These are phyloP conservation scores for Synergus umbraculus DNA, from an alignment of 2,888 invertebrate genomes.

Conservation along the genomic window DNA sequence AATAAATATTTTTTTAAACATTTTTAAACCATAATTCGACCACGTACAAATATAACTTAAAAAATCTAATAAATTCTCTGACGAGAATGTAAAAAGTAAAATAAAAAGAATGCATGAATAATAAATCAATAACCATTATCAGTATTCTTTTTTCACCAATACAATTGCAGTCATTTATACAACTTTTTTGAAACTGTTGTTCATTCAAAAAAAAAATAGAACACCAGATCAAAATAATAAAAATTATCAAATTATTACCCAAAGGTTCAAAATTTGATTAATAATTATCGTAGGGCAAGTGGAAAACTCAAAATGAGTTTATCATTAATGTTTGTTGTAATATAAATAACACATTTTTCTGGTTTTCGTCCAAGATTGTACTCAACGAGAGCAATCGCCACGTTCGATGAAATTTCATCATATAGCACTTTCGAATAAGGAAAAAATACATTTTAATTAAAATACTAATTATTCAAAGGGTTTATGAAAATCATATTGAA, in stretches of 20 bases:
- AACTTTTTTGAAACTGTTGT: too few species aligned
- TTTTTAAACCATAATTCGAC: not conserved
- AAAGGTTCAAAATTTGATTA: not conserved
- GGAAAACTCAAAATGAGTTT: not conserved
- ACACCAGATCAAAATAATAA: not conserved
- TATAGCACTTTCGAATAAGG: not conserved
- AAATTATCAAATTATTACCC: not conserved
- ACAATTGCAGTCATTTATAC: too few species aligned
- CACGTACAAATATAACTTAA: not conserved
- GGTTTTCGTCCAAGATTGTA: not conserved
- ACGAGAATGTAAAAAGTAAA: too few species aligned
- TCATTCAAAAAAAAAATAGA: too few species aligned
- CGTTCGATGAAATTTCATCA: not conserved
- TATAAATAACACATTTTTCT: not conserved
- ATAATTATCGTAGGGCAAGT: not conserved
- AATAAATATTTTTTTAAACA: not conserved
- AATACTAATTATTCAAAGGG: not conserved
- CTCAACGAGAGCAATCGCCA: not conserved
- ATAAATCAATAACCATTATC: too few species aligned
- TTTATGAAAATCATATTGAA: constrained; percentile 20
- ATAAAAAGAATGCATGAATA: too few species aligned
- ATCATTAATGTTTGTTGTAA: not conserved
- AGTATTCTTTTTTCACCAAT: too few species aligned
- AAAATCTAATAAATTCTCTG: too few species aligned
- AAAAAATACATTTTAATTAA: not conserved